These are phyloP conservation scores for Ia io DNA, from an alignment of 2,113 vertebrate species.

Conservation along the genomic window DNA sequence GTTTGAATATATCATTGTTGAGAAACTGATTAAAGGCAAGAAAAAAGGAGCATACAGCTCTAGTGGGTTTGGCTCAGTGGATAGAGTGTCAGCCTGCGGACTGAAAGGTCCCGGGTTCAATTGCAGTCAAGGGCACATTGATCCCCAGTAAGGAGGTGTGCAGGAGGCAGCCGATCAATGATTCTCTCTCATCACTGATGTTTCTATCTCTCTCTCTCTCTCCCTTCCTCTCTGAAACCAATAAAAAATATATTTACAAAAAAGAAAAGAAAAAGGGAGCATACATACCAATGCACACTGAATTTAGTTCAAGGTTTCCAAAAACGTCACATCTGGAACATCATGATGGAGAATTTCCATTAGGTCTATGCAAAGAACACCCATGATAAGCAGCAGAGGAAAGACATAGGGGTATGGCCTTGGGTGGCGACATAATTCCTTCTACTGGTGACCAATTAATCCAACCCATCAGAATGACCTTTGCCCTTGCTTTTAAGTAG, in stretches of 20 bases:
- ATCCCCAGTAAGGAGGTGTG: no score
- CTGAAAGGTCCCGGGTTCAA: no score
- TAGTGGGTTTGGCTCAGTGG: no score
- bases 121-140: no score
- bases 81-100: no score
- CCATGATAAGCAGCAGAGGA: not conserved
- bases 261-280: not conserved
- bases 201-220: no score
- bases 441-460: constrained; percentile 49
- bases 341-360: not conserved
- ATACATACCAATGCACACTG: not conserved
- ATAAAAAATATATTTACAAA: no score
- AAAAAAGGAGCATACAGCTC: not conserved
- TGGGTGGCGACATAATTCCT: not conserved
- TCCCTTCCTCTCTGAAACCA: no score
- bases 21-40: not conserved
- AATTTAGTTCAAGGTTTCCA: not conserved
- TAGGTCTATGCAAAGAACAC: not conserved
- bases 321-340: not conserved
- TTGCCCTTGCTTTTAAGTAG: constrained; percentile 59
- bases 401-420: not conserved
- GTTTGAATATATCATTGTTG: constrained; percentile 3
- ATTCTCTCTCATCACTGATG: no score
- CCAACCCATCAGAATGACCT: constrained; percentile 59
- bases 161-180: no score